A percentile compares a stretch with the other conserved stretches of the same genome.
Evolutionary conservation across 2,888 invertebrate genomes (phyloP).

Genomic region (Chymomyza fuscimana): DNA sequence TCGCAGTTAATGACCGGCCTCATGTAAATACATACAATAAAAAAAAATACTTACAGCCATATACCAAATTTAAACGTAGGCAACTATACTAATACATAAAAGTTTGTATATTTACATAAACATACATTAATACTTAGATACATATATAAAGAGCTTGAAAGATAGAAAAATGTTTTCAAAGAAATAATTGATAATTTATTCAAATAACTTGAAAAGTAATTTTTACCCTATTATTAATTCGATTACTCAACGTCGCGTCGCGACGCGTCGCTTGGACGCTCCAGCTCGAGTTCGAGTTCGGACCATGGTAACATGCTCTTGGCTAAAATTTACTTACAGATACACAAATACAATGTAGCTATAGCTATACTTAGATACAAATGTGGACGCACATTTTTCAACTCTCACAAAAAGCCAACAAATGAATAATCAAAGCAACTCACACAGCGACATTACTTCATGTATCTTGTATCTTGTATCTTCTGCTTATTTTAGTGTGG

Average conservation of each 20-base stretch:
- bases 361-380: slow-evolving; percentile 11
- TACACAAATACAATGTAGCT: slow-evolving; percentile 1
- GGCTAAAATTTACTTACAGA: slow-evolving; percentile 20
- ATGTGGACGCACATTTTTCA: neutral
- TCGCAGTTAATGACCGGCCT: neutral
- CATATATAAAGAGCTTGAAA: neutral
- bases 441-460: slow-evolving; percentile 19
- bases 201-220: slow-evolving; percentile 70
- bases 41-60: neutral
- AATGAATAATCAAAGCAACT: neutral
- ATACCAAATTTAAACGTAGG: neutral
- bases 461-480: slow-evolving; percentile 20
- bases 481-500: neutral
- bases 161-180: neutral
- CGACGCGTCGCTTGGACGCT: slow-evolving; percentile 21
- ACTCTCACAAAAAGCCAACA: neutral
- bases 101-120: neutral
- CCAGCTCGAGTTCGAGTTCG: neutral
- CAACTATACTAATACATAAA: neutral
- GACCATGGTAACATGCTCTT: slow-evolving; percentile 6
- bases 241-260: slow-evolving; percentile 61
- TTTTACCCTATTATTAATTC: slow-evolving; percentile 70
- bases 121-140: neutral
- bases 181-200: slow-evolving; percentile 76
- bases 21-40: slow-evolving; percentile 1